Evolutionary conservation across 2,113 vertebrate species (phyloP), one percentile per base, ranked within the genome.

Genomic region (Gambusia affinis): DNA sequence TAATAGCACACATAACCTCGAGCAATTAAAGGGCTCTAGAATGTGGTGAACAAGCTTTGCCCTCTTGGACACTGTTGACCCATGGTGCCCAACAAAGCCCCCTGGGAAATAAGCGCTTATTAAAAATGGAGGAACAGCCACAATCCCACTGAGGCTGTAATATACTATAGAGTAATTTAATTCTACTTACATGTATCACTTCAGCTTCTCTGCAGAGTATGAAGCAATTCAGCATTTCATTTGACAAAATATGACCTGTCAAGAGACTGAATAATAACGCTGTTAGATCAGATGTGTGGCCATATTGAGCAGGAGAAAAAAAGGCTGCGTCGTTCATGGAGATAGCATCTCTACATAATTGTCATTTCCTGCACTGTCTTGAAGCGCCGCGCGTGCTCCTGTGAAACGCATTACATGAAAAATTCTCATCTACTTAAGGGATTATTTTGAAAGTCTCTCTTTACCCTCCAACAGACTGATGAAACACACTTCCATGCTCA

Each of bases 41-140:
- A 92, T 93, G 91, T 93, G 91, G 92, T 93, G 92, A 93, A 93
- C 92, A 93, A 92, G 91, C 91, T 91, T 89, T 92, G 91, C 91
- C 91, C 92, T 92, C 92, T 92, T 93, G 91, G 91, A 92, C 91
- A 92, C 90, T 92, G 90, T 92, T 93, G 92, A 93, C 91, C 92
- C 92, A 90, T 67, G 35, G 90, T 92, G 91, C 91, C 92, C 92
- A 93, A 93, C 89, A 91, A 87, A 81, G 88, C 82, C 92, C 86
- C 87, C 31, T 80, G 92, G 92, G 92, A 93, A 93, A 93, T 93
- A 93, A 93, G 92, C 84, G 89, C 91, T 93, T 93, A 93, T 93
- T 93, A 93, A 93, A 93, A 93, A 93, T 92, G 90, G 88, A 93
- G 88, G 91, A 92, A 92, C 88, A 86, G 88, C 89, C 91, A 83